Evolutionary conservation across 1,140 invertebrate genomes (phyloP).

Genomic region (Thaumetopoea pityocampa): DNA sequence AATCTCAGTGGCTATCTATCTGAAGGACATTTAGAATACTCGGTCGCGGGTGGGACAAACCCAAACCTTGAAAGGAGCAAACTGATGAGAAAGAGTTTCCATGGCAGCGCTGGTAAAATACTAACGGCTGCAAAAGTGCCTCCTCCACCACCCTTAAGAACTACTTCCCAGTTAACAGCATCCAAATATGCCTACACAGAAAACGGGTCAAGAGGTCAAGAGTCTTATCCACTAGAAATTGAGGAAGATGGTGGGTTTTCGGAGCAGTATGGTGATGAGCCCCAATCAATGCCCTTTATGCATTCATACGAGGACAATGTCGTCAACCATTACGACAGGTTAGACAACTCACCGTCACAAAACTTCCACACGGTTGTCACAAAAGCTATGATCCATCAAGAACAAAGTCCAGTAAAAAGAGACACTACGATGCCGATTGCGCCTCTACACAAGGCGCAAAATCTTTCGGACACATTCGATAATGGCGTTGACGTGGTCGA

Average conservation of each 20-base stretch:
- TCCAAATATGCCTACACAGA: conserved; percentile 78
- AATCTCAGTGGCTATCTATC: conserved; percentile 89
- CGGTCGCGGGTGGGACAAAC: conserved; percentile 78
- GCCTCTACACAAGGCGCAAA: conserved; percentile 57
- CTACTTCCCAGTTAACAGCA: conserved; percentile 88
- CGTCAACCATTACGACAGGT: conserved; percentile 46
- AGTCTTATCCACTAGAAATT: conserved; percentile 71
- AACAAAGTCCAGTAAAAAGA: conserved; percentile 82
- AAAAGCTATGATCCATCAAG: conserved; percentile 88
- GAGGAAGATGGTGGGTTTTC: conserved; percentile 67
- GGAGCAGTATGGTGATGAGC: conserved; percentile 76
- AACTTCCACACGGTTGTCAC: conserved; percentile 82
- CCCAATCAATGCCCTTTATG: conserved; percentile 81
- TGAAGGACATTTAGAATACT: conserved; percentile 89
- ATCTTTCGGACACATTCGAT: conserved; percentile 59
- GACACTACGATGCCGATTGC: conserved; percentile 42
- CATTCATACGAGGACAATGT: conserved; percentile 74
- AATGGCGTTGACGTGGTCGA: conserved; percentile 79
- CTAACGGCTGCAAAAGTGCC: conserved; percentile 89
- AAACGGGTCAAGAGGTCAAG: conserved; percentile 74
- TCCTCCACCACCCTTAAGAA: conserved; percentile 89
- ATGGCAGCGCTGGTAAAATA: conserved; percentile 87
- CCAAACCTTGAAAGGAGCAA: conserved; percentile 91
- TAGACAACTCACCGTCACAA: conserved; percentile 58
- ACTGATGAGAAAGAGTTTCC: conserved; percentile 92